Evolutionary conservation across 1,140 invertebrate genomes (phyloP), one percentile per base, ranked within the genome.

Genomic region (Nasonia longicornis): DNA sequence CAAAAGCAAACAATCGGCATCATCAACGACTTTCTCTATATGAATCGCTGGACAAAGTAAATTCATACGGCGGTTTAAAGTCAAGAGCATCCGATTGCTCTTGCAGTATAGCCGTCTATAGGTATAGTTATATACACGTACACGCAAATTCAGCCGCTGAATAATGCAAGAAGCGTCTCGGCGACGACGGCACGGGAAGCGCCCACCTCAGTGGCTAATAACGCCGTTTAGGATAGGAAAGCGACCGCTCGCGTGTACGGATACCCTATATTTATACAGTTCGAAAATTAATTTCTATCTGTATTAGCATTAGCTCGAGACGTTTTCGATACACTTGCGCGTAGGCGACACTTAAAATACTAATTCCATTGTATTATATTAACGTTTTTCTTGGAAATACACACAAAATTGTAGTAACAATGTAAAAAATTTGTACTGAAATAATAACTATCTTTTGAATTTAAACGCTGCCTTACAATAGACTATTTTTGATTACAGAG

Each of bases 41-140:
- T n/a, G 52, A 58, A 4, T 58, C 52, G 11, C 48, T 20, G 48
- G 12, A 20, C 52, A 20, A n/a, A 87, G 87, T 82, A 67, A 67
- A 69, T 75, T 73, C 42, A 72, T 72, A 26, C 35, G 20, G 16
- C 38, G n/a, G 48, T 48, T 72, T 42, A 72, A 48, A 72, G 35
- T 72, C 71, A 72, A 72, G 71, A 72, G 71, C 42, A 16, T 42
- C 71, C 42, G n/a, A 31, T 72, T 11, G 20, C 42, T n/a, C 16
- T 58, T 20, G 7, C 20, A 58, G 48, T 16, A 45, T 45, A 45
- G 11, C 11, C 1, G 14, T 48, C 2, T 16, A 14, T 58, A 20
- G 3, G 31, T 58, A 58, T 58, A 58, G 16, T 3, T 58, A 58
- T 58, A n/a, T 58, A 52, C 48, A 52, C 16, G 20, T n/a, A 58